These are phyloP conservation scores for Tuberolachnus salignus DNA, from an alignment of 2,888 invertebrate genomes.

Conservation along the genomic window DNA sequence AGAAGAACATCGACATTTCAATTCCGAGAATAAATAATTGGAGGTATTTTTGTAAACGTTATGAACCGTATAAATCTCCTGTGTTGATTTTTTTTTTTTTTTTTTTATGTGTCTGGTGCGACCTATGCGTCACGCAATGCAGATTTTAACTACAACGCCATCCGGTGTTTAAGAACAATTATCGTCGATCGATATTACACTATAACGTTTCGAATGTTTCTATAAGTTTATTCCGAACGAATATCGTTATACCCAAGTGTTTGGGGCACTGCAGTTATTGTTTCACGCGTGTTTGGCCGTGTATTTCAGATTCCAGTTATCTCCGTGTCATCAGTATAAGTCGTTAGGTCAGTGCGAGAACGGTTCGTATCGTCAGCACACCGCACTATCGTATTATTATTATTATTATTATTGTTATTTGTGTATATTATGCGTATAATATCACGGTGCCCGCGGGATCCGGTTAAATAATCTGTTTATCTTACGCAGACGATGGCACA, in stretches of 20 bases:
- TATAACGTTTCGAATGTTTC: neutral
- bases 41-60: no score
- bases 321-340: neutral
- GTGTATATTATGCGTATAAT: neutral
- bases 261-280: neutral
- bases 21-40: no score
- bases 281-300: neutral
- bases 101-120: neutral
- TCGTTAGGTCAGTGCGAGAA: neutral
- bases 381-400: neutral
- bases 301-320: constrained; percentile 9
- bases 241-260: neutral
- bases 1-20: no score
- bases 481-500: no score
- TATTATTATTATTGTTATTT: no score
- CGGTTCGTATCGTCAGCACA: neutral
- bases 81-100: neutral
- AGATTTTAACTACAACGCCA: neutral
- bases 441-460: neutral
- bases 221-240: constrained; percentile 1
- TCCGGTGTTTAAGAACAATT: neutral
- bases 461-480: neutral
- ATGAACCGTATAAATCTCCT: no score
- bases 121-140: neutral
- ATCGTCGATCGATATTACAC: neutral